A percentile compares a stretch with the other conserved stretches of the same genome.
Evolutionary conservation across 2,797 vertebrate species (phyloP).

Genomic region (Pseudochaenichthys georgianus): DNA sequence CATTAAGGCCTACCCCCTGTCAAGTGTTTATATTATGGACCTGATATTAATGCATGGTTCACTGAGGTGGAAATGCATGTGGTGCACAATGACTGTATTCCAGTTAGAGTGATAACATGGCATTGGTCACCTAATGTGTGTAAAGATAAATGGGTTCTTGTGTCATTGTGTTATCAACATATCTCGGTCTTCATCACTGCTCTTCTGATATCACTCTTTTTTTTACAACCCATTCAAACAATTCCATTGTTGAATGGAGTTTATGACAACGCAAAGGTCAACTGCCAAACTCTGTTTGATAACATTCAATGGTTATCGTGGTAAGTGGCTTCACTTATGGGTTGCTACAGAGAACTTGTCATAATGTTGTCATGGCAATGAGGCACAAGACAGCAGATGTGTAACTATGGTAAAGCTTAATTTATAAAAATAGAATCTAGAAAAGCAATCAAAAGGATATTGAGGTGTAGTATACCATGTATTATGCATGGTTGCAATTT

Average conservation of each 20-base stretch:
- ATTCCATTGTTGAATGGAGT: not conserved
- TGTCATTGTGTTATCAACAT: constrained; percentile 10
- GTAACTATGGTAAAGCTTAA: not conserved
- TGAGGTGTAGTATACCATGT: not conserved
- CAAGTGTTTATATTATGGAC: constrained; percentile 62
- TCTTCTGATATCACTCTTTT: not conserved
- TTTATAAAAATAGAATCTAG: constrained; percentile 4
- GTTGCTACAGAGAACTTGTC: constrained; percentile 4
- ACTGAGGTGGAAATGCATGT: constrained; percentile 59
- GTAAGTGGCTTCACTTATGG: not conserved
- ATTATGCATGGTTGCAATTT: not conserved
- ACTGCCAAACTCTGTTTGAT: not conserved
- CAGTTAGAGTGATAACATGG: constrained; percentile 51
- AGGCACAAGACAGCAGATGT: not conserved
- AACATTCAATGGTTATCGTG: not conserved
- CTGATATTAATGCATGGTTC: constrained; percentile 57
- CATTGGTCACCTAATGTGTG: constrained; percentile 44
- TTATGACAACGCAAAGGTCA: constrained; percentile 7
- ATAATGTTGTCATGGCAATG: constrained; percentile 14
- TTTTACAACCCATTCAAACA: not conserved
- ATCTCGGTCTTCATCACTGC: not conserved
- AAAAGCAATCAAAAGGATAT: constrained; percentile 2
- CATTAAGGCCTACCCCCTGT: constrained; percentile 67
- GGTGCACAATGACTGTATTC: constrained; percentile 43
- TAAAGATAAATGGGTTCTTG: constrained; percentile 23